phyloP scores from a whole-genome alignment of 2,113 vertebrate species.

The Rhabdomys dilectus region DNA sequence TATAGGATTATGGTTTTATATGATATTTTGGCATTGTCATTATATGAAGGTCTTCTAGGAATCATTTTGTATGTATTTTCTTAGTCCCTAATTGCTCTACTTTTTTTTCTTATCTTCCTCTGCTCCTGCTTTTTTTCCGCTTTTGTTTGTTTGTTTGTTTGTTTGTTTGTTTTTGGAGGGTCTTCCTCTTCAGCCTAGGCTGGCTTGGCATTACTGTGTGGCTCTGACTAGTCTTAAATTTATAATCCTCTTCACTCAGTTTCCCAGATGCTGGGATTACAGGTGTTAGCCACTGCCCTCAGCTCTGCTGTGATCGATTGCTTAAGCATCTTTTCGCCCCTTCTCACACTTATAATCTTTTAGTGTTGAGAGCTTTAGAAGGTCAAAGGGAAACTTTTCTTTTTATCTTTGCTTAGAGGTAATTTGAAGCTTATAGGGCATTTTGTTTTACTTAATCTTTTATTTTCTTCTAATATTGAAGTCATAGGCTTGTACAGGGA shows the following conservation, averaged over 20 bases:
- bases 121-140: background rate
- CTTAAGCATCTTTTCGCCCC: background rate
- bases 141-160: background rate
- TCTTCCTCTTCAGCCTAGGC: background rate
- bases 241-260: background rate
- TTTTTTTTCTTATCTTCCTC: background rate
- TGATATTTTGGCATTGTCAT: background rate
- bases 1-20: background rate
- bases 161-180: background rate
- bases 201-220: background rate
- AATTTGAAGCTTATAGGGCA: background rate
- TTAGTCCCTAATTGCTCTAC: background rate
- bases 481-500: background rate
- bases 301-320: background rate
- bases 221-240: background rate
- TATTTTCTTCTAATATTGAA: background rate
- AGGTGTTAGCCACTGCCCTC: background rate
- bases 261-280: background rate
- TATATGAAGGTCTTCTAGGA: background rate
- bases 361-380: background rate
- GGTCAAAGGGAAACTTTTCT: background rate
- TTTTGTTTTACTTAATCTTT: background rate
- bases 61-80: background rate
- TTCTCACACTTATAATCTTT: background rate
- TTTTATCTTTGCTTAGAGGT: constrained; percentile 11